Conservation (phyloP, 2,113 vertebrate genomes). For the Macrotus californicus region DNA sequence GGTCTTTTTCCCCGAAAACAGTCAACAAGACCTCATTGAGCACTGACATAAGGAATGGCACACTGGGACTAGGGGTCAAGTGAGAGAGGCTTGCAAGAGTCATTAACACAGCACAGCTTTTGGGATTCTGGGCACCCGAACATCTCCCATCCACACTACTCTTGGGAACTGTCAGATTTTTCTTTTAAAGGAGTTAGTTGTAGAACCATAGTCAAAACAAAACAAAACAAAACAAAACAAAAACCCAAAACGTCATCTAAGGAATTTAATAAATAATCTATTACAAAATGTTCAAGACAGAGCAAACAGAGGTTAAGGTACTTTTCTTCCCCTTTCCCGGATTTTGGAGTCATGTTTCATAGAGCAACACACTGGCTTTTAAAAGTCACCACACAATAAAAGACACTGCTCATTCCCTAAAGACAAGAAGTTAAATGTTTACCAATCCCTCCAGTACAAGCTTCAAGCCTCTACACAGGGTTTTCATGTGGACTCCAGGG, state of each 20-base stretch:
- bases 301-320: conserved; percentile 45
- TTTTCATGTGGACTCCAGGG: not conserved
- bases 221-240: conserved; percentile 27
- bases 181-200: conserved; percentile 5
- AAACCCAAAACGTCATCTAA: not conserved
- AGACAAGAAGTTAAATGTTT: conserved; percentile 16
- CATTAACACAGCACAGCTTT: not conserved
- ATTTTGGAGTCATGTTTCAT: conserved; percentile 41
- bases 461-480: not conserved
- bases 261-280: conserved; percentile 56
- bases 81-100: not conserved
- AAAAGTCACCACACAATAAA: conserved; percentile 45
- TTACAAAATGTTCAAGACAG: conserved; percentile 41
- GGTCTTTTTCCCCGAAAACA: not conserved
- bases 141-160: conserved; percentile 5
- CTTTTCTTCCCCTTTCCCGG: conserved; percentile 15
- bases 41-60: not conserved
- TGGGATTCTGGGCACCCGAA: not conserved
- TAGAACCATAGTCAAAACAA: conserved; percentile 29
- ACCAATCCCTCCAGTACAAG: not conserved
- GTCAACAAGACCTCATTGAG: not conserved
- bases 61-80: not conserved
- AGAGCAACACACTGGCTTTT: not conserved
- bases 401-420: not conserved
- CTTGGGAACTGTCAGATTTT: not conserved